These are phyloP conservation scores for Eupithecia pulchellata DNA, from an alignment of 2,888 invertebrate species.

Conservation along the genomic window DNA sequence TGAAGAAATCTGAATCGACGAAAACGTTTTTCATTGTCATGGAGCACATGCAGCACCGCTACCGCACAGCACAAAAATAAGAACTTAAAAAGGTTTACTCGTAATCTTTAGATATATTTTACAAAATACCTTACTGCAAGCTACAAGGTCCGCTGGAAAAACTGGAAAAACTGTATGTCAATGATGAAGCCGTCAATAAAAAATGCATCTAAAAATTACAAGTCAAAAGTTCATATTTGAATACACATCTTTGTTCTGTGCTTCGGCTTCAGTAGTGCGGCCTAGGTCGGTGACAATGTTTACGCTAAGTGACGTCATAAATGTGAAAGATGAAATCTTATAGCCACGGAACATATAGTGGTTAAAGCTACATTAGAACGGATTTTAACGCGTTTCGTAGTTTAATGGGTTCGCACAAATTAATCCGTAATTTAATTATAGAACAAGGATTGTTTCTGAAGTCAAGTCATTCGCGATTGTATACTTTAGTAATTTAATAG, in stretches of 20 bases:
- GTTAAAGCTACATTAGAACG: background rate
- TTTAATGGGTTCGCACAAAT: conserved; percentile 1
- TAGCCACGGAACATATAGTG: too few relatives aligned
- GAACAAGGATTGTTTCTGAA: background rate
- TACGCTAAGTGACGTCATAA: background rate
- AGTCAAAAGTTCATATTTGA: background rate
- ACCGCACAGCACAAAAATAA: background rate
- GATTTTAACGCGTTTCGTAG: background rate
- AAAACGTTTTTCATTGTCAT: background rate
- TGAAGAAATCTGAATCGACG: background rate
- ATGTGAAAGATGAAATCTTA: background rate
- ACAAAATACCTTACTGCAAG: background rate
- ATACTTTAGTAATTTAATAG: background rate
- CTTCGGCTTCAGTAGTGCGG: background rate
- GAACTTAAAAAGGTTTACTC: background rate
- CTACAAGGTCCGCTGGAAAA: background rate
- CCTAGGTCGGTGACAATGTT: background rate
- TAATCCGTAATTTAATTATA: background rate
- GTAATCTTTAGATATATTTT: background rate
- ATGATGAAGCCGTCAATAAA: background rate
- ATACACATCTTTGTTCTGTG: background rate
- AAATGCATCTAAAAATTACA: background rate
- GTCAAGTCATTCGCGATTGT: background rate
- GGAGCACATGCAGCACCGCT: background rate
- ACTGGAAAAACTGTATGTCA: background rate